These are phyloP conservation scores for Brachyrhaphis roseni DNA, from an alignment of 2,797 vertebrate species.

Conservation along the genomic window DNA sequence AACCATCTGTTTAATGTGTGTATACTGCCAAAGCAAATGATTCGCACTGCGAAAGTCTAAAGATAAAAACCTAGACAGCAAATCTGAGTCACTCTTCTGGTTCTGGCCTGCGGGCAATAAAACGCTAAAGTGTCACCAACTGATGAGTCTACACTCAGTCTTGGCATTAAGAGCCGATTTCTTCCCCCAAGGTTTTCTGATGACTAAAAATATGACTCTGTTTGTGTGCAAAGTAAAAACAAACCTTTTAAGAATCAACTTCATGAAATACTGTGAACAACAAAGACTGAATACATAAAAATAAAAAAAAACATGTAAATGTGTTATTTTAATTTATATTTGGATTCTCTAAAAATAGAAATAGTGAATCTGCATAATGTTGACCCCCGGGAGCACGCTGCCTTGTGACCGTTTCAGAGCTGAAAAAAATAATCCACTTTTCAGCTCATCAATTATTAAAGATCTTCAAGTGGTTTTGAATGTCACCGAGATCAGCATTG, in stretches of 20 bases:
- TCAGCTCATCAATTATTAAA: conserved; percentile 55
- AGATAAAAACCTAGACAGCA: background rate
- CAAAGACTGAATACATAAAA: too few species aligned
- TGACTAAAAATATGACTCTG: conserved; percentile 18
- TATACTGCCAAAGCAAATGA: background rate
- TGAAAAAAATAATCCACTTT: conserved; percentile 19
- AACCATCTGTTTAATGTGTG: background rate
- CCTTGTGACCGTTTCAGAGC: background rate
- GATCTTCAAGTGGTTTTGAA: conserved; percentile 18
- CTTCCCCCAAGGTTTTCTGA: background rate
- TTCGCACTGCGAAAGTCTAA: background rate
- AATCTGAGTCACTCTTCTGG: conserved; percentile 10
- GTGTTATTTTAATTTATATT: background rate
- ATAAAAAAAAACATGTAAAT: background rate
- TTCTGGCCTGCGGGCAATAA: conserved; percentile 1
- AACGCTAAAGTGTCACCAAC: conserved; percentile 13
- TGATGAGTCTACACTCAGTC: conserved; percentile 16
- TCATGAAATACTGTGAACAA: background rate
- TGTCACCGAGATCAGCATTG: conserved; percentile 19
- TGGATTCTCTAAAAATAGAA: background rate
- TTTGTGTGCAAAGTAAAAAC: conserved; percentile 12
- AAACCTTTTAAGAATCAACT: background rate
- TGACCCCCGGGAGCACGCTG: background rate
- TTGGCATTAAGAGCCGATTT: conserved; percentile 17
- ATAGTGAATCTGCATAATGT: background rate